Base-by-base conservation (phyloP, 2,113 vertebrate genomes). In the Noturus placidus region DNA sequence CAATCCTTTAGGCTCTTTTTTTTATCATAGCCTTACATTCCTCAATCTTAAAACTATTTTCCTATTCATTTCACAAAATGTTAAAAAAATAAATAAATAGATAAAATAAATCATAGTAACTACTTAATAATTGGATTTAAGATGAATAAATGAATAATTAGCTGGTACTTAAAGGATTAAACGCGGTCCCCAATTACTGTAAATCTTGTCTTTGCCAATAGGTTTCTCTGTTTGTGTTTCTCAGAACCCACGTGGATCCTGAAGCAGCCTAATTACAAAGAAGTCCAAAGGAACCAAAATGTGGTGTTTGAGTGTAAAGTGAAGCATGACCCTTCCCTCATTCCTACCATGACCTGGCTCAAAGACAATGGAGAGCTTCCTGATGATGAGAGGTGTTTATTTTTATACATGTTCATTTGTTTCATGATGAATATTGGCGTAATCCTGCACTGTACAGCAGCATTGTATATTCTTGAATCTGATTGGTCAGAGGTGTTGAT, bases 181-280 rank as follows among this genome's bases (percentile, higher is more conserved):
- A 54, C 42, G 22, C 10, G 52, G n/a, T 69, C 8, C n/a, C 46
- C 17, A 84, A 35, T 59, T 20, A 84, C 19, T 72, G 57, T 88
- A 52, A 46, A 5, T 15, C 14, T 57, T 25, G 22, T 72, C 33
- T 69, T 69, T 30, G 22, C 59, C 22, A 10, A 67, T 15, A 11
- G 30, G 20, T 38, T 82, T 56, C 4, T 84, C 69, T 80, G 13
- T 70, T 59, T 1, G 2, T 59, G 74, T 76, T 46, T 9, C 22
- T 17, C 94, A 99, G 98, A 99, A 89, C 97, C 98, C 33, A 99
- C 98, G 0, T 95, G 97, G 78, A 98, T 99, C 91, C 94, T 98
- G 91, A 97, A 96, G 92, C 97, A 97, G 85, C 97, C 97, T 0
- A 95, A 97, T 92, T 96, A 97, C 90, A 96, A 95, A 92, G 93